phyloP scores from a whole-genome alignment of 2,113 vertebrate genomes.

The Speoplatyrhinus poulsoni region DNA sequence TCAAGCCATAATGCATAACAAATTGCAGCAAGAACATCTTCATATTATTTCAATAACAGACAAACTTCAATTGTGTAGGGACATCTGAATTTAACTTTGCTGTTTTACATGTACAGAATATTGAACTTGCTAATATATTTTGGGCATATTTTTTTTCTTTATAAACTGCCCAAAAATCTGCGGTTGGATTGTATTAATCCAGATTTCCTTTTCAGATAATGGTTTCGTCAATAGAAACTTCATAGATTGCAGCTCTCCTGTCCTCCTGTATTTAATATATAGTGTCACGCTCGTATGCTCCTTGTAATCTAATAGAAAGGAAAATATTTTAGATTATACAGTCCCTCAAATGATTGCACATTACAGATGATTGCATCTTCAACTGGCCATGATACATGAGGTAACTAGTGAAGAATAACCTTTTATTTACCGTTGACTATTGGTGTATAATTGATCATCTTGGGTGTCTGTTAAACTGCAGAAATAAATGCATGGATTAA shows the following conservation, averaged over 20 bases:
- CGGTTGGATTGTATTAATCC: neutral
- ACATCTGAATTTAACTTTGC: too few relatives aligned
- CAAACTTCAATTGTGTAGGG: too few relatives aligned
- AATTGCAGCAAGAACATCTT: too few relatives aligned
- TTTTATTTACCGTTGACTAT: neutral
- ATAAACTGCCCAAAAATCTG: neutral
- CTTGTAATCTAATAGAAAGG: neutral
- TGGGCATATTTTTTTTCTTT: too few relatives aligned
- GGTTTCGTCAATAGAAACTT: slow-evolving; percentile 10
- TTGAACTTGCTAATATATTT: too few relatives aligned
- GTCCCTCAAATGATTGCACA: too few relatives aligned
- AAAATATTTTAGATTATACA: too few relatives aligned
- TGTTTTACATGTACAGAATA: too few relatives aligned
- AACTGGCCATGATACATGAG: too few relatives aligned
- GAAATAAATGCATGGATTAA: too few relatives aligned
- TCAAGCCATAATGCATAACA: too few relatives aligned
- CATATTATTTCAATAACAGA: too few relatives aligned
- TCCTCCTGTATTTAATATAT: neutral
- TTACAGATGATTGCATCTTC: neutral
- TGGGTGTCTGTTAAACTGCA: neutral
- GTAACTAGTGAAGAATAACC: neutral
- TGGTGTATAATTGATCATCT: neutral
- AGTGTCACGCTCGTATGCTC: neutral
- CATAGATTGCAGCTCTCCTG: slow-evolving; percentile 17
- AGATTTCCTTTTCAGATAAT: neutral